Evolutionary conservation across 2,797 vertebrate genomes (phyloP).

Genomic region (Serranus cabrilla): DNA sequence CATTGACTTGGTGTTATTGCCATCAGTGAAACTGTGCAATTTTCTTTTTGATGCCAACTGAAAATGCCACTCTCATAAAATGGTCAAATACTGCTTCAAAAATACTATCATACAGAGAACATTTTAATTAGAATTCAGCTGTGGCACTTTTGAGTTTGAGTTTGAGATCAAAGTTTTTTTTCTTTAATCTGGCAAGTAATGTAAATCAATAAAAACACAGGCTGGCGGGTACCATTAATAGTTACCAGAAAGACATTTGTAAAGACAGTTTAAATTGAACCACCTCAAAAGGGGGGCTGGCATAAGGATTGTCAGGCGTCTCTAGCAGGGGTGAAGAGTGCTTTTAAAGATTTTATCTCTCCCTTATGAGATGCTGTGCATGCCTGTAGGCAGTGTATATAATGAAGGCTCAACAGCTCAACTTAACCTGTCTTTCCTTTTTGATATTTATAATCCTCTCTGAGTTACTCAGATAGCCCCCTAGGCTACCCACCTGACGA

Average conservation of each 20-base stretch:
- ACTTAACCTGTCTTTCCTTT: conserved; percentile 31
- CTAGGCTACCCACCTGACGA: not conserved
- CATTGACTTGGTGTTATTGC: conserved; percentile 24
- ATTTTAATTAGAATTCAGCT: not conserved
- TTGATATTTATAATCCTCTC: conserved; percentile 33
- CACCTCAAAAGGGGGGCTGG: not conserved
- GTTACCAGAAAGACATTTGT: not conserved
- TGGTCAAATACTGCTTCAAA: not conserved
- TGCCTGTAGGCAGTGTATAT: conserved; percentile 42
- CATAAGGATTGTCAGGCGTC: not conserved
- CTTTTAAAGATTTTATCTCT: conserved; percentile 20
- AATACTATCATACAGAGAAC: too few relatives aligned
- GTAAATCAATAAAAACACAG: conserved; percentile 19
- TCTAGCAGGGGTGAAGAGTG: conserved; percentile 13
- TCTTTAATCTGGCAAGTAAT: not conserved
- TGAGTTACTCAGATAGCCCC: conserved; percentile 26
- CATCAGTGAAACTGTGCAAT: not conserved
- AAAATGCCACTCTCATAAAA: conserved; percentile 2
- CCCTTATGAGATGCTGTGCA: conserved; percentile 15
- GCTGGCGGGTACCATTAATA: not conserved
- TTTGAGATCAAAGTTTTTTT: not conserved
- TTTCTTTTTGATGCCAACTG: conserved; percentile 19
- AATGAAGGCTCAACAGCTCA: conserved; percentile 20
- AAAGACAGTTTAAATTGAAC: conserved; percentile 12
- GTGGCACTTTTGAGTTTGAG: not conserved